These are phyloP conservation scores for Psix sp. DNA, from an alignment of 1,140 invertebrate genomes.

Conservation along the genomic window DNA sequence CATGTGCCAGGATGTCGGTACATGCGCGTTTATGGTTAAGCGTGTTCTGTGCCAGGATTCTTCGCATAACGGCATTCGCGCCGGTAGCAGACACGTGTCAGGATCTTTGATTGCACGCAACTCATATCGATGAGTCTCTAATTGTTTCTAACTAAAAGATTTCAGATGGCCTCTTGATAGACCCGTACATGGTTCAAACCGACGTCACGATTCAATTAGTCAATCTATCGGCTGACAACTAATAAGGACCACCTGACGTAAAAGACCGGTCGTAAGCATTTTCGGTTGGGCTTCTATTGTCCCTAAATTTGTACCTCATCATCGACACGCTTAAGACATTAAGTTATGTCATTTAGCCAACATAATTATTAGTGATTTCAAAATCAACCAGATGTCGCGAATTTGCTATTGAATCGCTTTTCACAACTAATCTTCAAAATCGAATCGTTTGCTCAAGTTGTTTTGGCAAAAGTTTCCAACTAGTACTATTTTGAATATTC, in stretches of 20 bases:
- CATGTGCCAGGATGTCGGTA: constrained; percentile 57
- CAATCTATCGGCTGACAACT: constrained; percentile 44
- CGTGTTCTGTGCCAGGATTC: constrained; percentile 53
- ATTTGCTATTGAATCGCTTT: too few species aligned
- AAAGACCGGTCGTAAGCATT: constrained; percentile 62
- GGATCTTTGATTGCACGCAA: constrained; percentile 43
- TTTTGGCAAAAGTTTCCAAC: too few species aligned
- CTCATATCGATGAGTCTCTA: constrained; percentile 31
- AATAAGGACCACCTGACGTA: constrained; percentile 57
- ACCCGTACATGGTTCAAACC: constrained; percentile 24
- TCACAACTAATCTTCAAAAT: too few species aligned
- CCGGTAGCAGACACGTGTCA: constrained; percentile 61
- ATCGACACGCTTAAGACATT: constrained; percentile 35
- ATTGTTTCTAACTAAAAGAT: constrained; percentile 16
- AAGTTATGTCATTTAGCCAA: constrained; percentile 65
- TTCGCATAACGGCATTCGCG: constrained; percentile 65
- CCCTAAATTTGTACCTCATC: constrained; percentile 19
- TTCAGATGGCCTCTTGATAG: constrained; percentile 4
- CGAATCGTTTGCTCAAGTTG: too few species aligned
- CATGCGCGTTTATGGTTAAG: constrained; percentile 46
- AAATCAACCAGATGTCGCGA: too few species aligned
- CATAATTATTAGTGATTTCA: too few species aligned
- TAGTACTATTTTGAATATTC: too few species aligned
- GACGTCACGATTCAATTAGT: constrained; percentile 19
- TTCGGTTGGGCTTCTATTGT: constrained; percentile 62